These are phyloP conservation scores for Scaptomyza caliginosa DNA, from an alignment of 2,888 invertebrate genomes.

Conservation along the genomic window DNA sequence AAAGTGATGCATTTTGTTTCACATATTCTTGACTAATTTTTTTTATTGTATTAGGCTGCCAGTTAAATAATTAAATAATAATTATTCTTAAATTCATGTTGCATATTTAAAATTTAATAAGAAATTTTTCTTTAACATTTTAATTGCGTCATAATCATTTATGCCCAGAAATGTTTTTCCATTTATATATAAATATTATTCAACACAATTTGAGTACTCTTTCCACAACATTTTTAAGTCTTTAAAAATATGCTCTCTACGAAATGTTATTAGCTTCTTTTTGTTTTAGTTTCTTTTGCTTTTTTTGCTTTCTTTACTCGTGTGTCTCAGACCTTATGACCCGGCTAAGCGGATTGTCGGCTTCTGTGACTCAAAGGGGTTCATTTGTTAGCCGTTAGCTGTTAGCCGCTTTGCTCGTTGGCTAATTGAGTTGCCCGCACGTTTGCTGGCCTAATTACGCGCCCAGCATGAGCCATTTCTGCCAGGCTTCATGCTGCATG, in stretches of 20 bases:
- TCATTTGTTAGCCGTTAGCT: slow-evolving; percentile 2
- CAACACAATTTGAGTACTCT: neutral
- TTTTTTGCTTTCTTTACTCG: neutral
- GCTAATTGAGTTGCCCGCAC: slow-evolving; percentile 28
- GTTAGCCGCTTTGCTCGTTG: neutral
- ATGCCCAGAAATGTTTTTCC: neutral
- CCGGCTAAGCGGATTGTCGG: slow-evolving; percentile 4
- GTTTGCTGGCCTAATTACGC: slow-evolving; percentile 49
- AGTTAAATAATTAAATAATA: no score
- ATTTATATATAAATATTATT: neutral
- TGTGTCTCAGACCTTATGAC: neutral
- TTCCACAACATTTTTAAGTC: neutral
- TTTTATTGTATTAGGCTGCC: no score
- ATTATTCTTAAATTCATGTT: no score
- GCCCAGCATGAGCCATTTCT: slow-evolving; percentile 26
- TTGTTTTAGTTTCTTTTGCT: neutral
- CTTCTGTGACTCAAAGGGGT: neutral
- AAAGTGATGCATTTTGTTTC: no score
- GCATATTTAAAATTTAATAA: no score
- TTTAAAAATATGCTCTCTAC: neutral
- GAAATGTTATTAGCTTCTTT: no score
- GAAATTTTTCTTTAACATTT: no score
- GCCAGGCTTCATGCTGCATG: slow-evolving; percentile 20
- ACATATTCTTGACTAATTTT: no score
- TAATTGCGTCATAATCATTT: neutral